A percentile compares a stretch with the other conserved stretches of the same genome.
Conservation (phyloP, 1,140 invertebrate genomes). For the Sarcophaga bullata region DNA sequence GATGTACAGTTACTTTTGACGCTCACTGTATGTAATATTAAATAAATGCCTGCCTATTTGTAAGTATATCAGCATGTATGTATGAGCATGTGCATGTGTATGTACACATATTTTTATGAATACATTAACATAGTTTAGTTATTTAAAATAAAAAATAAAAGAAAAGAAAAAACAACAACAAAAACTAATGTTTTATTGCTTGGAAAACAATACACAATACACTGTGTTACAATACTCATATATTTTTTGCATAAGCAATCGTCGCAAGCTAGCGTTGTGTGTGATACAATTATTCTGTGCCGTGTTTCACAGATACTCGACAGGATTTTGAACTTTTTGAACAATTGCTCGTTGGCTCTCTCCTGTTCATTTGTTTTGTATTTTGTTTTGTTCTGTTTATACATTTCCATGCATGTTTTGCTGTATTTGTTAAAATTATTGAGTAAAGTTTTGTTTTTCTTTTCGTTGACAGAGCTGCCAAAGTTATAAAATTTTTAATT, state of each 20-base stretch:
- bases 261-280: too few species aligned
- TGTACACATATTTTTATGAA: slow-evolving; percentile 23
- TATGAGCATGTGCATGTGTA: background rate
- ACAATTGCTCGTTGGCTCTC: background rate
- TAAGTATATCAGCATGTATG: background rate
- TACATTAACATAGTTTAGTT: slow-evolving; percentile 38
- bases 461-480: background rate
- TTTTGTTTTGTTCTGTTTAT: too few species aligned
- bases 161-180: too few species aligned
- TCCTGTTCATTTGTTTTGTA: too few species aligned
- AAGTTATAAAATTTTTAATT: background rate
- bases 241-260: too few species aligned
- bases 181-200: background rate
- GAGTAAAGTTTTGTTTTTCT: background rate
- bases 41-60: too few species aligned
- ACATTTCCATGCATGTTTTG: too few species aligned
- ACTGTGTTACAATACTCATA: background rate
- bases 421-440: background rate
- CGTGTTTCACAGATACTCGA: background rate
- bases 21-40: too few species aligned
- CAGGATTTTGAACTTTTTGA: slow-evolving; percentile 14
- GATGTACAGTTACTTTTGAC: too few species aligned
- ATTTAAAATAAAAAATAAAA: background rate
- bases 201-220: background rate
- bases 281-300: background rate